Conservation (phyloP, 2,113 vertebrate genomes). For the Hydropotes inermis region DNA sequence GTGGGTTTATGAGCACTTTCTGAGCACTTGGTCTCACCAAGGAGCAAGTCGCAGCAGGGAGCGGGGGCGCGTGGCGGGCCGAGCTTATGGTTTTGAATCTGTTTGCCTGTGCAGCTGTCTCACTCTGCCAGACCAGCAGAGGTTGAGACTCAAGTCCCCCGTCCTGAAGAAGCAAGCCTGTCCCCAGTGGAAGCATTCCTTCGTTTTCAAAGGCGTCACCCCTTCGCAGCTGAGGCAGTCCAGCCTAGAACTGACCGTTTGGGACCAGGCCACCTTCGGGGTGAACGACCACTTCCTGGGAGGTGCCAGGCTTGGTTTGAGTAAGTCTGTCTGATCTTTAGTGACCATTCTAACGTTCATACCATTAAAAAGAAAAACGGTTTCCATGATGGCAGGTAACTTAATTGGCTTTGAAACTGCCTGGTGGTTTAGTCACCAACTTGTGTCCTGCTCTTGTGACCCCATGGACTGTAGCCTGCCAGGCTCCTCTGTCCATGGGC, state of each 20-base stretch:
- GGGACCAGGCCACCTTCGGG: constrained; percentile 78
- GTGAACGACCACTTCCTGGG: constrained; percentile 74
- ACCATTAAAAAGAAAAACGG: background rate
- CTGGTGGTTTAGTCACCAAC: background rate
- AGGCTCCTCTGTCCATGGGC: background rate
- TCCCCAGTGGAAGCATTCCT: constrained; percentile 82
- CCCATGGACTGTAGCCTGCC: background rate
- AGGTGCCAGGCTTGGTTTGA: constrained; percentile 67
- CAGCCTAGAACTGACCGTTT: constrained; percentile 79
- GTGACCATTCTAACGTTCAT: rapidly evolving
- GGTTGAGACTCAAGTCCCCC: constrained; percentile 74
- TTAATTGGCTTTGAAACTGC: background rate
- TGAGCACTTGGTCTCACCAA: background rate
- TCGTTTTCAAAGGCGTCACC: constrained; percentile 78
- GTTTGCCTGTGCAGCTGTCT: constrained; percentile 77
- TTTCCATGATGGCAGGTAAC: background rate
- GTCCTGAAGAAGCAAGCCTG: constrained; percentile 76
- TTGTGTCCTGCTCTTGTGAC: background rate
- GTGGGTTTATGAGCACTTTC: background rate
- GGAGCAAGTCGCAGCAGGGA: rapidly evolving
- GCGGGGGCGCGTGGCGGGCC: rapidly evolving
- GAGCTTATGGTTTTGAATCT: rapidly evolving
- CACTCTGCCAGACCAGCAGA: constrained; percentile 69
- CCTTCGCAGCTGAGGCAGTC: constrained; percentile 76
- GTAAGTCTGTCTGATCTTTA: constrained; percentile 66